Evolutionary conservation across 1,140 invertebrate species (phyloP).

Genomic region (Caenorhabditis latens): DNA sequence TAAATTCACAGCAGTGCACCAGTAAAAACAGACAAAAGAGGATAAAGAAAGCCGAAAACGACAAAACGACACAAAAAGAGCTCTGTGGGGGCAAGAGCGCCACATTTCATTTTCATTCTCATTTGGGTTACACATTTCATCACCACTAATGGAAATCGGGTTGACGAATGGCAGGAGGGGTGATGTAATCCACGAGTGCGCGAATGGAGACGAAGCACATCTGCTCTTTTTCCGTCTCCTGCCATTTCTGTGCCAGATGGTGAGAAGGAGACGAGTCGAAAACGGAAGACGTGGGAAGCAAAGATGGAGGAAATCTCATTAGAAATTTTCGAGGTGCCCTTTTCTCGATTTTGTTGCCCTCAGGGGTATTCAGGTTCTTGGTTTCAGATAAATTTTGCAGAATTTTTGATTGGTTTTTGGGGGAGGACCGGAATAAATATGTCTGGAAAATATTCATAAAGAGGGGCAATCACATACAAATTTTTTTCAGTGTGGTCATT

Average conservation of each 20-base stretch:
- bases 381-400: neutral
- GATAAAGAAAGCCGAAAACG: neutral
- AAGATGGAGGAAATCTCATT: slow-evolving; percentile 33
- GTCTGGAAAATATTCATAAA: no score
- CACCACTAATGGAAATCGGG: slow-evolving; percentile 53
- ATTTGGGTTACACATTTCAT: slow-evolving; percentile 55
- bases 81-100: neutral
- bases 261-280: neutral
- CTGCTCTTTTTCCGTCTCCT: slow-evolving; percentile 37
- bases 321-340: slow-evolving; percentile 40
- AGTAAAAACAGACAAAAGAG: neutral
- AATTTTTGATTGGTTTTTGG: no score
- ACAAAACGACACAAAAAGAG: neutral
- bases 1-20: neutral
- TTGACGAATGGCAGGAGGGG: slow-evolving; percentile 23
- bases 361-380: neutral
- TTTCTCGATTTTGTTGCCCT: slow-evolving; percentile 5
- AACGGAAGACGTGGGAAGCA: slow-evolving; percentile 42
- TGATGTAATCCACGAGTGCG: slow-evolving; percentile 38
- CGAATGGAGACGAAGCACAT: slow-evolving; percentile 29
- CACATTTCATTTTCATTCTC: slow-evolving; percentile 46
- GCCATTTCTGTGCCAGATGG: slow-evolving; percentile 42
- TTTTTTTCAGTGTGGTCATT: no score
- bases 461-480: no score
- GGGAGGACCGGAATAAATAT: no score